Evolutionary conservation across 2,888 invertebrate genomes (phyloP).

Genomic region (Eupithecia abbreviata): DNA sequence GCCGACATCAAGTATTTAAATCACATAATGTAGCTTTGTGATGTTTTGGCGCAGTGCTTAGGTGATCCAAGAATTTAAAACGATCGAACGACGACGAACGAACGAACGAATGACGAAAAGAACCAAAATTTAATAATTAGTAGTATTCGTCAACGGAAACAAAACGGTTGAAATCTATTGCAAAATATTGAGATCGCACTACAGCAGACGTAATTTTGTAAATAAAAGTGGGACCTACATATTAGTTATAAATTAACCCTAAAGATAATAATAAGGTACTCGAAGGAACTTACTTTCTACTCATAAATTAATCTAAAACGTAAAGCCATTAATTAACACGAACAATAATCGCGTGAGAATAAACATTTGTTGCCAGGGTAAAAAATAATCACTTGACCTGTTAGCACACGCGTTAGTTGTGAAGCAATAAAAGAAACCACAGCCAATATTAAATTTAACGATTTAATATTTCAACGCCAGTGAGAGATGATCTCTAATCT

Average conservation of each 20-base stretch:
- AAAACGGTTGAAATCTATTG: neutral
- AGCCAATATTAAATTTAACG: conserved; percentile 82
- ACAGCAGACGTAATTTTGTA: neutral
- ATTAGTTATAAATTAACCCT: conserved; percentile 27
- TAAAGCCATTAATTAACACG: conserved; percentile 64
- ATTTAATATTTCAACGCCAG: conserved; percentile 78
- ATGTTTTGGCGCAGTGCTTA: neutral
- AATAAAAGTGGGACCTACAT: neutral
- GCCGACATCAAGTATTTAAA: conserved; percentile 22
- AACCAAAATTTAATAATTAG: neutral
- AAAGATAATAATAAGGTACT: conserved; percentile 41
- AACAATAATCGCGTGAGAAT: conserved; percentile 79
- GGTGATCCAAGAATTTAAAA: neutral
- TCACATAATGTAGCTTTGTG: conserved; percentile 1
- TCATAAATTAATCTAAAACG: conserved; percentile 61
- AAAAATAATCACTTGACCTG: conserved; percentile 74
- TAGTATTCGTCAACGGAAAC: neutral
- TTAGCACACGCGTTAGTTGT: conserved; percentile 75
- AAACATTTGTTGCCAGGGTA: conserved; percentile 70
- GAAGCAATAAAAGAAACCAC: conserved; percentile 80
- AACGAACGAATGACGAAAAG: no score
- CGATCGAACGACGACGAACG: no score
- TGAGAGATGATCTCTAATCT: conserved; percentile 57
- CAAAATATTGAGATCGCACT: neutral
- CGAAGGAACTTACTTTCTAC: conserved; percentile 50